phyloP scores from a whole-genome alignment of 2,888 invertebrate species.

The Macaria notata region DNA sequence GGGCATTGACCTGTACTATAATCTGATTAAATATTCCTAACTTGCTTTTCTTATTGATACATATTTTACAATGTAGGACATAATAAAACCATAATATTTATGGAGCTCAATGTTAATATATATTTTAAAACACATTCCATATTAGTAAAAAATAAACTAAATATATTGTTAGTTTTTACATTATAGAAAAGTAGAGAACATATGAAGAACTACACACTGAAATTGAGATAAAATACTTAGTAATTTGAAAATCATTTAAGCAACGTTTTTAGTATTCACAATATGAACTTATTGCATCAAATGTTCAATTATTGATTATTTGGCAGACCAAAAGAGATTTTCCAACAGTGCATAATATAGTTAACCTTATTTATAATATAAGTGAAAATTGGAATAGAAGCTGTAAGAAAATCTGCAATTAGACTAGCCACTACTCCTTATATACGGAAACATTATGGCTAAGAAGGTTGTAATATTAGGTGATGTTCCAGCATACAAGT shows the following conservation, averaged over 20 bases:
- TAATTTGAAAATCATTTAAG: constrained; percentile 80
- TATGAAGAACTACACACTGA: constrained; percentile 82
- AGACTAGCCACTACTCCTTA: constrained; percentile 81
- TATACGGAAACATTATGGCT: constrained; percentile 80
- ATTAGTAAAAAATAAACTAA: constrained; percentile 83
- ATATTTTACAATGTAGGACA: constrained; percentile 34
- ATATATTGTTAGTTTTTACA: constrained; percentile 83
- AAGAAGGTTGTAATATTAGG: constrained; percentile 71
- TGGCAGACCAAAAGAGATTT: constrained; percentile 83
- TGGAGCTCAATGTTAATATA: constrained; percentile 83
- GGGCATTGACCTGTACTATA: no score
- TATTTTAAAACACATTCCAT: constrained; percentile 83
- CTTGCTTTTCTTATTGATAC: no score
- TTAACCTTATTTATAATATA: constrained; percentile 73
- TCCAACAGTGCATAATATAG: constrained; percentile 81
- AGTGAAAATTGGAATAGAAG: constrained; percentile 81
- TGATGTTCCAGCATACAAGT: constrained; percentile 81
- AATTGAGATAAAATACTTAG: constrained; percentile 80
- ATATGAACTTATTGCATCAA: constrained; percentile 78
- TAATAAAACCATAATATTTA: constrained; percentile 76
- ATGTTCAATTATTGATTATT: constrained; percentile 66
- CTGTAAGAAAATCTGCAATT: constrained; percentile 83
- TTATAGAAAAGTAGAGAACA: constrained; percentile 82
- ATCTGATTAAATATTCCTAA: no score
- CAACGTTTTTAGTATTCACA: constrained; percentile 81